A percentile compares a stretch with the other conserved stretches of the same genome.
Evolutionary conservation across 2,888 invertebrate genomes (phyloP).

Genomic region (Petrolisthes cinctipes): DNA sequence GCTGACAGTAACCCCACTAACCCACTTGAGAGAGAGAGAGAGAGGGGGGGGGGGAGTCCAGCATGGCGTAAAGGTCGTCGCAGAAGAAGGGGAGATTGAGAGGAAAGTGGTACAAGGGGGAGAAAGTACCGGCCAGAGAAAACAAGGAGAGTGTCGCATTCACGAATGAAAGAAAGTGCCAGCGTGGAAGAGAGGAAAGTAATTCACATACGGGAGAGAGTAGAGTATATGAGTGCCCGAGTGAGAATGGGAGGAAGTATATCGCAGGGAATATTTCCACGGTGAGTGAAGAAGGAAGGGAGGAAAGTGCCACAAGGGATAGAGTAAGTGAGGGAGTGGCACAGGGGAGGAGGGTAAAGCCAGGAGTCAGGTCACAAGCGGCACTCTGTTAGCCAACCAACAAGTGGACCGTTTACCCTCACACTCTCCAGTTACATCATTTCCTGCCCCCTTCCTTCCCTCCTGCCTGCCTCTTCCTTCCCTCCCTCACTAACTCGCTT

Average conservation of each 20-base stretch:
- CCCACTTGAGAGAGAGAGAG: neutral
- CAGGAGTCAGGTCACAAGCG: slow-evolving; percentile 31
- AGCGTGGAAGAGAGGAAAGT: neutral
- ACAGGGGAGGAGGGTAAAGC: slow-evolving; percentile 9
- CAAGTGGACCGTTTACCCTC: slow-evolving; percentile 55
- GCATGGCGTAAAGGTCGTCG: neutral
- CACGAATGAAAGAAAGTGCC: neutral
- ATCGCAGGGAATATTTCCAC: neutral
- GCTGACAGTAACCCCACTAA: neutral
- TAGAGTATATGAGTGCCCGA: neutral
- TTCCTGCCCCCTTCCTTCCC: slow-evolving; percentile 37
- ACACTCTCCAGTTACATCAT: slow-evolving; percentile 45
- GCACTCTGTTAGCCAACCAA: slow-evolving; percentile 46
- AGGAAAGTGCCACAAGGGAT: neutral
- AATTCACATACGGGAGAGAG: neutral
- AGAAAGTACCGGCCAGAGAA: neutral
- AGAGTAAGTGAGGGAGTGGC: neutral
- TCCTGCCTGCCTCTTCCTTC: slow-evolving; percentile 1
- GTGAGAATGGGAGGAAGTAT: neutral
- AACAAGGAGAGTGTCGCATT: neutral
- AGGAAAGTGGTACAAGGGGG: neutral
- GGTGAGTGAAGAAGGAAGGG: neutral
- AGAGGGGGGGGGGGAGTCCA: neutral
- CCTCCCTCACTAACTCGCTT: neutral
- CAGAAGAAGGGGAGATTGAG: neutral